Percentiles rank a stretch among this genome's conserved stretches.
Evolutionary conservation across 2,797 vertebrate species (phyloP).

Genomic region (Corythornis leucogaster): DNA sequence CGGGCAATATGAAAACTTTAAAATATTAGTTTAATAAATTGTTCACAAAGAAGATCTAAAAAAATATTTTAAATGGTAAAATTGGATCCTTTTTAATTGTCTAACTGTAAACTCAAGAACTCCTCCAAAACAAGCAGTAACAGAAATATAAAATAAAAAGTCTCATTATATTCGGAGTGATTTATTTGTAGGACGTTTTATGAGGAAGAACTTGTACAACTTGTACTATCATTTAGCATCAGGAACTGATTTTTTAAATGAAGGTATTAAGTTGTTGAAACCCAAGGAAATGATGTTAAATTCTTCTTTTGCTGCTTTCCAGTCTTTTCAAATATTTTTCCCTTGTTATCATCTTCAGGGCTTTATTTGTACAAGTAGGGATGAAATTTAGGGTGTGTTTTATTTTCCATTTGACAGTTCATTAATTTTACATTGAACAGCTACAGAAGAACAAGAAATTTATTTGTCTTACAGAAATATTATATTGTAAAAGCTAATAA

Average conservation of each 20-base stretch:
- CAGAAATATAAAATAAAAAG: neutral
- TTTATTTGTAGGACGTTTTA: neutral
- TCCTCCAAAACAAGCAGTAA: neutral
- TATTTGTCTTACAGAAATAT: neutral
- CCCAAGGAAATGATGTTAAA: accelerated
- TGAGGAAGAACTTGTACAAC: neutral
- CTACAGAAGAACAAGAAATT: neutral
- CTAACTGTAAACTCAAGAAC: neutral
- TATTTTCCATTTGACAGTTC: neutral
- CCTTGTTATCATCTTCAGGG: neutral
- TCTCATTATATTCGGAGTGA: neutral
- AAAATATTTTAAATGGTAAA: neutral
- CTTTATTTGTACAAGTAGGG: neutral
- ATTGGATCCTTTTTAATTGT: neutral
- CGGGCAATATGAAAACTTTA: neutral
- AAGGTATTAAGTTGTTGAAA: neutral
- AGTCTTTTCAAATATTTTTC: neutral
- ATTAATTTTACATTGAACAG: neutral
- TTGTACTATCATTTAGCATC: neutral
- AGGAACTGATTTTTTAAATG: neutral
- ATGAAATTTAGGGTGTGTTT: neutral
- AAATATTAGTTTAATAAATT: neutral
- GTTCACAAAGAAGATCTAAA: neutral
- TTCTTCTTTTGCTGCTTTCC: neutral
- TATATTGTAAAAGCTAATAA: slow-evolving; percentile 34